A percentile compares a stretch with the other conserved stretches of the same genome.
Evolutionary conservation across 1,140 invertebrate species (phyloP).

Genomic region (Cherax destructor): DNA sequence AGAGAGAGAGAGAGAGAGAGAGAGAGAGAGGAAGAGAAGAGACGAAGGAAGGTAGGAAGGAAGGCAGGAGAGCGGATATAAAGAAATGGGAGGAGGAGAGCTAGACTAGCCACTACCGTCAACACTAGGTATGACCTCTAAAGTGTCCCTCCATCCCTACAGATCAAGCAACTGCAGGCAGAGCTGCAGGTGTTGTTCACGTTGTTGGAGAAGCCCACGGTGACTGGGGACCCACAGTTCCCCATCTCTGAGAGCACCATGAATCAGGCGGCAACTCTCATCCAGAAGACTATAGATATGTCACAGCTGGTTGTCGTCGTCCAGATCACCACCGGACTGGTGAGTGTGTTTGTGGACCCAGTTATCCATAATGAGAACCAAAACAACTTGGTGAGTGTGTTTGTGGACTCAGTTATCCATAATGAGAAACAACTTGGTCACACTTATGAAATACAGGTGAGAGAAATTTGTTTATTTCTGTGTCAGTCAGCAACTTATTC

Average conservation of each 20-base stretch:
- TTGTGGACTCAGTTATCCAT: no score
- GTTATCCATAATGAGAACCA: neutral
- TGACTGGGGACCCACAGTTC: neutral
- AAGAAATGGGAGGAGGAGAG: no score
- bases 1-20: neutral
- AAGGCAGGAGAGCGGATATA: neutral
- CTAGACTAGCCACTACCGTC: no score
- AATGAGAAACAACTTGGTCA: no score
- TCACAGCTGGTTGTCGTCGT: constrained; percentile 11
- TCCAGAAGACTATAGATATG: neutral
- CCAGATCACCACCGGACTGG: neutral
- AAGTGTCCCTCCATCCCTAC: neutral
- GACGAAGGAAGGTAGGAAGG: neutral
- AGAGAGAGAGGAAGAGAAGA: neutral
- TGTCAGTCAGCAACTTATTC: no score
- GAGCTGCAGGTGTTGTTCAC: constrained; percentile 6
- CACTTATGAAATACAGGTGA: no score
- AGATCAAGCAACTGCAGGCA: neutral
- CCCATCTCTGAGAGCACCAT: neutral
- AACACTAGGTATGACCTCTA: no score
- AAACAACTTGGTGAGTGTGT: neutral
- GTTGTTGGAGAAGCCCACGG: constrained; percentile 22
- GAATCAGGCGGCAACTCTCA: neutral
- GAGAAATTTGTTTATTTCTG: no score
- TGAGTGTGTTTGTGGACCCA: neutral